Base-by-base conservation (phyloP, 2,797 vertebrate genomes). In the Trachops cirrhosus region DNA sequence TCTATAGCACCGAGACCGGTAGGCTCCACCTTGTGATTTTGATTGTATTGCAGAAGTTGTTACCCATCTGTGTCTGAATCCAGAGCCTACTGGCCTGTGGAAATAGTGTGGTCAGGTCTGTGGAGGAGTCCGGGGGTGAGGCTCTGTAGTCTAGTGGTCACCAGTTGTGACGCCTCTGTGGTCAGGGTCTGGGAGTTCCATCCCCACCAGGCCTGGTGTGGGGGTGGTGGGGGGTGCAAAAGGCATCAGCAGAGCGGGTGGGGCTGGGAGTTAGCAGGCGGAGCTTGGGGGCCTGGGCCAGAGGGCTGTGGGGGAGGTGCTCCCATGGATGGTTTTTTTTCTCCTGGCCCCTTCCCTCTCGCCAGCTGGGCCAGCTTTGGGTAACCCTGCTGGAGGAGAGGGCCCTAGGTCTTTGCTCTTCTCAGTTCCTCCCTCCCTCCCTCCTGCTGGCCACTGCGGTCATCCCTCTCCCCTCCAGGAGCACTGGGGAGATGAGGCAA, bases 381-480 rank as follows among this genome's bases (percentile, higher is more conserved):
- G n/a, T 44, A 39, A 44, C 82, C 80, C 9, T n/a, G 14, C 39
- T 6, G 44, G 34, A n/a, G 21, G 62, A 62, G 37, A 64, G 1
- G 8, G 6, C 34, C 57, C 22, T 21, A 16, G 19, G 21, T 29
- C n/a, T 34, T 80, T 22, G 21, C 5, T 12, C 18, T 2, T 62
- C 84, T 82, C 37, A 15, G 5, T 44, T n/a, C 2, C 2, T 77
- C 5, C 4, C 29, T 5, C 5, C 4, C 29, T 5, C 3, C 14
- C 1, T 46, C 29, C 32, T 1, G 0, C 39, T n/a, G 39, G 48
- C 29, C 29, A 5, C 89, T 15, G 0, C 2, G n/a, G 32, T 11
- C 34, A 7, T 19, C 54, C n/a, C 44, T 24, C 29, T 37, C 46
- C 57, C 24, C 67, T 18, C 46, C 50, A 54, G 39, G n/a, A n/a